Base-by-base conservation (phyloP, 2,797 vertebrate species). In the Merluccius polli region DNA sequence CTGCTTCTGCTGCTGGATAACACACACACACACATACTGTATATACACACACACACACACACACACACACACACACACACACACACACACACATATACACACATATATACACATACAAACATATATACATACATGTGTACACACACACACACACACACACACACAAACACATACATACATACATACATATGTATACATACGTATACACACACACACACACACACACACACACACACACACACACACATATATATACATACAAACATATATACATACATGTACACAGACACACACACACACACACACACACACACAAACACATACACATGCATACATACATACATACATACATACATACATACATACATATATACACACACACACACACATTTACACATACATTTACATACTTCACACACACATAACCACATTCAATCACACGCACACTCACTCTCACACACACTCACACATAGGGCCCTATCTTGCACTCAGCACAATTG, bases 211-310 rank as follows among this genome's bases (percentile, higher is more conserved):
- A 68, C 29, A 30, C 65, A 68, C 65, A 68, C 13, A 68, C 12
- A 21, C 52, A 41, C 77, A 67, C 41, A 72, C 6, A 10, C 13
- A 36, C 44, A 63, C 69, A 76, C 69, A 76, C 21, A 29, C 44
- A 68, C 13, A 15, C 63, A 65, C 63, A 65, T 24, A 30, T 27
- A 68, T 27, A 68, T 9, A 24, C 69, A 70, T 67, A 59, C 41
- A 33, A 38, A 71, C 41, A 33, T 21, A 70, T 29, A 70, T 27
- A 75, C 38, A 24, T 12, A n/a, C 21, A 13, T 70, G 4, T 15
- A 32, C 29, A 16, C 68, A 70, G 16, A 13, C 29, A 30, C 15
- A 16, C 65, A 16, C 5, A 31, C 12, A 30, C 27, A 31, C 29
- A 31, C 15, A 30, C 65, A 68, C 15, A 31, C 10, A 68, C 1